phyloP scores from a whole-genome alignment of 2,888 invertebrate species.

The Stenotaenia linearis region DNA sequence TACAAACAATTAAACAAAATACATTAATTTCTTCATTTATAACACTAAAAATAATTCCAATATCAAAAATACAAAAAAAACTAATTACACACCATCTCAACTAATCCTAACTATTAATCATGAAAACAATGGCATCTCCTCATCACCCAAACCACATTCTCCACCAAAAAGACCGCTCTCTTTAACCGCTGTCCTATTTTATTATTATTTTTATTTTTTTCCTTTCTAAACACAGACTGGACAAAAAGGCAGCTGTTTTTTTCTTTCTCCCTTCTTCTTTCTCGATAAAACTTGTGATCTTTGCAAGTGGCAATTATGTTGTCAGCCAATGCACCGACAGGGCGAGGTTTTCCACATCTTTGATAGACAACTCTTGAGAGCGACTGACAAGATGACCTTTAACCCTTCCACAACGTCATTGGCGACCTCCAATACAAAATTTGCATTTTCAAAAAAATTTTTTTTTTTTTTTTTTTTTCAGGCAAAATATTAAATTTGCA shows the following conservation, averaged over 20 bases:
- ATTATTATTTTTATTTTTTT: not conserved
- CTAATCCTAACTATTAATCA: no score
- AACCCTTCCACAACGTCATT: not conserved
- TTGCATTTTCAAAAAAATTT: not conserved
- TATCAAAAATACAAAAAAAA: no score
- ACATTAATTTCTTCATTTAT: no score
- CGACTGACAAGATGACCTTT: conserved; percentile 12
- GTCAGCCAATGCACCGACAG: conserved; percentile 13
- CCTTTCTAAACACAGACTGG: not conserved
- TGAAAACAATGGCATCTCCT: no score
- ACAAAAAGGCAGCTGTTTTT: conserved; percentile 2
- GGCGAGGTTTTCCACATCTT: conserved; percentile 12
- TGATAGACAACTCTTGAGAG: conserved; percentile 4
- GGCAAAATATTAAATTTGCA: no score
- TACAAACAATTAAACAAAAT: no score
- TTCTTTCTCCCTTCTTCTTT: not conserved
- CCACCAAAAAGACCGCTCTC: not conserved
- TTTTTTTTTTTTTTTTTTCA: not conserved
- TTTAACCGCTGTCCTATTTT: not conserved
- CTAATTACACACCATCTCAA: no score
- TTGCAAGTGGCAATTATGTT: conserved; percentile 23
- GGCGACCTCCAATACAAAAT: not conserved
- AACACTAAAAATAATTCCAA: no score
- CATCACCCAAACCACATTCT: no score
- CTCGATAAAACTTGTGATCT: conserved; percentile 7